Evolutionary conservation across 2,888 invertebrate species (phyloP).

Genomic region (Cataglyphis livida): DNA sequence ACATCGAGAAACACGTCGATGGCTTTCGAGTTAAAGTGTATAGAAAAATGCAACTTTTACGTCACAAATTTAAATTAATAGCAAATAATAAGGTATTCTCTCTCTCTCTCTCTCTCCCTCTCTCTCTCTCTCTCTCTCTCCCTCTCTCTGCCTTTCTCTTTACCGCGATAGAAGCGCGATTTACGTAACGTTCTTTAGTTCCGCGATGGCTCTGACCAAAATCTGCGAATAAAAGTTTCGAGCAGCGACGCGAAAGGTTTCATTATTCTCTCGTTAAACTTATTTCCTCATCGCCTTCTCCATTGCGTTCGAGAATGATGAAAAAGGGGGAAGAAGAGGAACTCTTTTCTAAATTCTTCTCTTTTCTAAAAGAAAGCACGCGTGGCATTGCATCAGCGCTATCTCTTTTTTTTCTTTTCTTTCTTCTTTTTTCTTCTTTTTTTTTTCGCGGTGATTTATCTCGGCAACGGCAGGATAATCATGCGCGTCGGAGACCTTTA

Average conservation of each 20-base stretch:
- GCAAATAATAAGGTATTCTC: slow-evolving; percentile 26
- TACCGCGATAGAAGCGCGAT: not conserved
- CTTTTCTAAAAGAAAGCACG: slow-evolving; percentile 9
- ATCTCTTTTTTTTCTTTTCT: not conserved
- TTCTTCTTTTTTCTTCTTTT: not conserved
- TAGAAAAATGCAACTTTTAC: slow-evolving; percentile 12
- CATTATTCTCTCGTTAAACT: slow-evolving; percentile 55
- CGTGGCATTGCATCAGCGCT: slow-evolving; percentile 39
- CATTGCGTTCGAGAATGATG: not conserved
- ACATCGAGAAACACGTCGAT: not conserved
- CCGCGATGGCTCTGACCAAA: slow-evolving; percentile 3
- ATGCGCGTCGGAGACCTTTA: slow-evolving; percentile 46
- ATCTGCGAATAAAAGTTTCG: slow-evolving; percentile 52
- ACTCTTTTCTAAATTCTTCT: slow-evolving; percentile 2
- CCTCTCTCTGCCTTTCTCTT: too few species aligned
- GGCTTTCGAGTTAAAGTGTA: not conserved
- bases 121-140: too few species aligned
- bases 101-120: too few species aligned
- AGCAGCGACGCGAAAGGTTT: slow-evolving; percentile 46
- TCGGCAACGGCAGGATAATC: slow-evolving; percentile 35
- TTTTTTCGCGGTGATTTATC: slow-evolving; percentile 42
- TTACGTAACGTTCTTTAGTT: slow-evolving; percentile 28
- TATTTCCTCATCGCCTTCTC: slow-evolving; percentile 38
- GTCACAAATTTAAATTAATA: slow-evolving; percentile 38
- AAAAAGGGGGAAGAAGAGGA: not conserved